Conservation (phyloP, 2,888 invertebrate species). For the Chloroclysta siterata region DNA sequence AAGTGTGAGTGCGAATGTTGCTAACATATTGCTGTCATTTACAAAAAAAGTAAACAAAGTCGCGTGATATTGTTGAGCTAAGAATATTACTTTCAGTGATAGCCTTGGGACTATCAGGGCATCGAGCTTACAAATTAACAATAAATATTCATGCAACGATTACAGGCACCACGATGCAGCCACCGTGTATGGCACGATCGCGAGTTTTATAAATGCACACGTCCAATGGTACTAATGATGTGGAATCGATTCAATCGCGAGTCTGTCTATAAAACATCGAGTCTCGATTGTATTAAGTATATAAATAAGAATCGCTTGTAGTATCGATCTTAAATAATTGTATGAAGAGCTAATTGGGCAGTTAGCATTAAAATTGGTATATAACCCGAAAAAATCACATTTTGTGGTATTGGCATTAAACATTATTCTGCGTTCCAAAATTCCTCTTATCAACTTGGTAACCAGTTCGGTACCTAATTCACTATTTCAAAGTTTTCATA, state of each 20-base stretch:
- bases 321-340: not conserved
- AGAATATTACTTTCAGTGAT: not conserved
- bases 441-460: not conserved
- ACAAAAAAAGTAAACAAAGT: too few relatives aligned
- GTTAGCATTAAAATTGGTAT: too few relatives aligned
- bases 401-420: too few relatives aligned
- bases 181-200: constrained; percentile 52
- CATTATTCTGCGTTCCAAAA: not conserved
- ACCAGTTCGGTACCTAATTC: not conserved
- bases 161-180: constrained; percentile 54
- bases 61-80: too few relatives aligned
- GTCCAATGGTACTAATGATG: constrained; percentile 47
- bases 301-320: not conserved
- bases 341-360: too few relatives aligned
- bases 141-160: constrained; percentile 78
- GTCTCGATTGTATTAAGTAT: not conserved
- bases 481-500: constrained; percentile 24
- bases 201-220: constrained; percentile 52
- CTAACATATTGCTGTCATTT: too few relatives aligned
- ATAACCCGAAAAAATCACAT: too few relatives aligned
- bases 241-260: constrained; percentile 37
- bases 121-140: constrained; percentile 71
- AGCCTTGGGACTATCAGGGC: constrained; percentile 24
- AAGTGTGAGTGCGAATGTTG: too few relatives aligned
- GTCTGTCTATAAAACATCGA: constrained; percentile 15